Percentiles rank a stretch among this genome's conserved stretches.
These are phyloP conservation scores for Cheilinus undulatus DNA, from an alignment of 2,113 vertebrate genomes.

Conservation along the genomic window DNA sequence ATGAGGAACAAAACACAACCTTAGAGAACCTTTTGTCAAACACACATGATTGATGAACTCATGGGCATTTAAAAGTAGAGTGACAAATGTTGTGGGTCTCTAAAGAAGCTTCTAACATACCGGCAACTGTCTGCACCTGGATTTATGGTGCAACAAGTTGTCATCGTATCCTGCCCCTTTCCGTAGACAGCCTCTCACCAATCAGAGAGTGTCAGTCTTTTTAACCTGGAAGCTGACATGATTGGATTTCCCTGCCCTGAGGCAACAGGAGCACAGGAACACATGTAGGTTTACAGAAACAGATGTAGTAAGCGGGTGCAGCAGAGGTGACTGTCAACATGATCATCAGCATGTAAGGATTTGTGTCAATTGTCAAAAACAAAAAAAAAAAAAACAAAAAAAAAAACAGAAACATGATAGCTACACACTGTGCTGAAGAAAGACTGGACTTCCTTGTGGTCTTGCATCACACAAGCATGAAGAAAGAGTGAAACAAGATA, in stretches of 20 bases:
- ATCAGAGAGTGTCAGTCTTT: slow-evolving; percentile 48
- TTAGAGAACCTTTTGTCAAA: not conserved
- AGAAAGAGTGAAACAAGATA: not conserved
- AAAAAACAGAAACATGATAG: slow-evolving; percentile 1
- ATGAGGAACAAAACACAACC: not conserved
- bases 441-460: not conserved
- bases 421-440: not conserved
- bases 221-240: slow-evolving; percentile 55
- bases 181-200: slow-evolving; percentile 40
- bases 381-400: too few species aligned
- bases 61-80: slow-evolving; percentile 10
- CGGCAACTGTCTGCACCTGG: slow-evolving; percentile 6
- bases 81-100: slow-evolving; percentile 19
- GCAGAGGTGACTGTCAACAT: slow-evolving; percentile 28
- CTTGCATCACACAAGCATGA: not conserved
- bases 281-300: slow-evolving; percentile 38
- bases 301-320: slow-evolving; percentile 10
- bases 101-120: slow-evolving; percentile 16
- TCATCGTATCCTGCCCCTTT: slow-evolving; percentile 30
- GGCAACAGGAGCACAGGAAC: slow-evolving; percentile 51
- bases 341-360: slow-evolving; percentile 23
- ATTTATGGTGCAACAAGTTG: slow-evolving; percentile 32
- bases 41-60: slow-evolving; percentile 45
- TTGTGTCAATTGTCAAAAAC: not conserved
- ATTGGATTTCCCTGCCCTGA: slow-evolving; percentile 34